Evolutionary conservation across 2,888 invertebrate genomes (phyloP), one percentile per base, ranked within the genome.

Genomic region (Anticlea derivata): DNA sequence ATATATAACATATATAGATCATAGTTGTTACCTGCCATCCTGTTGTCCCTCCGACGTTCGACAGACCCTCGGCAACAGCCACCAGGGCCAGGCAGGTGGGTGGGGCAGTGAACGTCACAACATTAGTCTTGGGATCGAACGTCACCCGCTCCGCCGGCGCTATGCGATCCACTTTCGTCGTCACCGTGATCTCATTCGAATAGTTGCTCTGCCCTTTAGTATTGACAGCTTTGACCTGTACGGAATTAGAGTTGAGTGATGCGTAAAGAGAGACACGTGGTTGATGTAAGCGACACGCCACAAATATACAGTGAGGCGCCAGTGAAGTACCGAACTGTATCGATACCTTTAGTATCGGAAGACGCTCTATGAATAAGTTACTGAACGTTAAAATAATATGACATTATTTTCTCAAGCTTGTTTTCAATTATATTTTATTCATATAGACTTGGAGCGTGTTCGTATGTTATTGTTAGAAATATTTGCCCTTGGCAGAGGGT

Each of bases 191-290:
- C 75, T 97, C 96, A 67, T 96, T 96, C 0, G 97, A 97, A 72
- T 95, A 96, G 60, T 96, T 96, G 55, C 97, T 97, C 62, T 95
- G 94, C 8, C 97, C 97, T 80, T 96, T 96, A 0, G 96, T 95
- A 74, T 97, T 98, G 58, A 96, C 92, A 0, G 97, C 97, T 84
- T 96, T 96, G 51, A 96, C 94, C 94, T 94, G 78, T 5, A 79
- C 52, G 50, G 20, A 58, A 49, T 57, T 34, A 38, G 5, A 45
- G 33, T 48, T 65, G 48, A 65, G 44, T 26, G 35, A 33, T 39
- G 51, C 34, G 27, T 58, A 27, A 17, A 17, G 4, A 17, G 31
- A 8, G 22, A 49, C 7, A 47, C 20, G 31, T 31, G 1, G 23
- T 26, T 20, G 7, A 10, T 35, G 20, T 24, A 47, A 53, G 54